Conservation (phyloP, 1,140 invertebrate species). For the Euura lappo region DNA sequence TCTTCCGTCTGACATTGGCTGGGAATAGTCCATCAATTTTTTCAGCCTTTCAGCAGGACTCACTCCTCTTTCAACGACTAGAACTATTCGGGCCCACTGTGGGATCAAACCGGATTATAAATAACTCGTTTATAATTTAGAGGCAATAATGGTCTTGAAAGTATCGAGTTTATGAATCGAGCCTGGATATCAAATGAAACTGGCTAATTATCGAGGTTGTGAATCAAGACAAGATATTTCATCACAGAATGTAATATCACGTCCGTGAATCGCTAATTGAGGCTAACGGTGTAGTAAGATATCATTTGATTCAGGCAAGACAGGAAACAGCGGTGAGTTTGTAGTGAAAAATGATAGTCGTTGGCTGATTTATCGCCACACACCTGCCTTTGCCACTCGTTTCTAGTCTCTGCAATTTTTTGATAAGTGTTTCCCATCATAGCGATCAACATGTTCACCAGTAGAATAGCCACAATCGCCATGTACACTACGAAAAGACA, state of each 20-base stretch:
- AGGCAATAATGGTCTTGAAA: too few relatives aligned
- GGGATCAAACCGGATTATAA: constrained; percentile 30
- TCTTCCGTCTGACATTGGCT: constrained; percentile 91
- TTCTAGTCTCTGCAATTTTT: constrained; percentile 94
- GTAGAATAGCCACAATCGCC: constrained; percentile 92
- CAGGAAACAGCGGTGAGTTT: too few relatives aligned
- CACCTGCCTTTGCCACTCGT: constrained; percentile 98
- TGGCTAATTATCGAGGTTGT: too few relatives aligned
- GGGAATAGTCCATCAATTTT: constrained; percentile 90
- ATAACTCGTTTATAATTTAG: too few relatives aligned
- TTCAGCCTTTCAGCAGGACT: constrained; percentile 83
- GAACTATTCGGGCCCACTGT: constrained; percentile 95
- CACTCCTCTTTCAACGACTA: constrained; percentile 95
- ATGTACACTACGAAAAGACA: constrained; percentile 94
- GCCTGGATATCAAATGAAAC: too few relatives aligned
- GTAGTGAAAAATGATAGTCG: background rate
- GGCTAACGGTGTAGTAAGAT: too few relatives aligned
- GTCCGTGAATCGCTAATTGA: too few relatives aligned
- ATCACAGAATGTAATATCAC: too few relatives aligned
- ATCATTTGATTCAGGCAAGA: too few relatives aligned
- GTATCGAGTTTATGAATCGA: too few relatives aligned
- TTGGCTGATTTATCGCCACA: constrained; percentile 19
- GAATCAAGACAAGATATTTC: too few relatives aligned
- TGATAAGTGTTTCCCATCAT: constrained; percentile 99
- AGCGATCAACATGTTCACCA: constrained; percentile 98